phyloP scores from a whole-genome alignment of 2,113 vertebrate species.

The Pelmatolapia mariae region DNA sequence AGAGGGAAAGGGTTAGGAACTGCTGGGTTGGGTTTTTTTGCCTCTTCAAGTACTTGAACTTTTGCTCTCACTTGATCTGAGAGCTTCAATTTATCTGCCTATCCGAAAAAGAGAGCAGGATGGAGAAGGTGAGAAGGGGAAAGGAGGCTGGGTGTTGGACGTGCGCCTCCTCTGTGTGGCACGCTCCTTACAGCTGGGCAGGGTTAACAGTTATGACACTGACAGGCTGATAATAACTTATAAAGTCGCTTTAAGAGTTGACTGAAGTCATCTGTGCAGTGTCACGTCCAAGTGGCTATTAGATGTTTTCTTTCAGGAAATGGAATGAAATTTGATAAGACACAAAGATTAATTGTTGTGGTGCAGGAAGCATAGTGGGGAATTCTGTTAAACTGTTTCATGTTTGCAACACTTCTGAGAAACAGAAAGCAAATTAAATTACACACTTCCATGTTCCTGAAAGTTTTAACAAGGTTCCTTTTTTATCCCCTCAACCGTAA shows the following conservation, averaged over 20 bases:
- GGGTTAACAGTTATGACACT: slow-evolving; percentile 26
- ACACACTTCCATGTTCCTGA: not conserved
- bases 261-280: slow-evolving; percentile 45
- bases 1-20: not conserved
- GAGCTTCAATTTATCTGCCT: slow-evolving; percentile 10
- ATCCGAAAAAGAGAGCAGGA: not conserved
- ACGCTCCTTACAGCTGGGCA: slow-evolving; percentile 52
- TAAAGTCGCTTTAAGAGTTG: slow-evolving; percentile 17
- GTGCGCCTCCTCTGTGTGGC: slow-evolving; percentile 6
- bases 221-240: slow-evolving; percentile 33
- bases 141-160: slow-evolving; percentile 1
- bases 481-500: not conserved
- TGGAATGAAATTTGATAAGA: not conserved
- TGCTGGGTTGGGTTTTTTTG: not conserved
- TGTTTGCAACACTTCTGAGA: not conserved
- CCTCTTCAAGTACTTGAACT: slow-evolving; percentile 36
- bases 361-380: not conserved
- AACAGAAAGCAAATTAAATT: not conserved
- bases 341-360: not conserved
- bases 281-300: slow-evolving; percentile 10
- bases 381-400: not conserved
- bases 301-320: slow-evolving; percentile 6
- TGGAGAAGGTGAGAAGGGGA: not conserved
- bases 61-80: slow-evolving; percentile 8
- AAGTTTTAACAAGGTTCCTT: not conserved